Evolutionary conservation across 1,140 invertebrate species (phyloP).

Genomic region (Camponotus floridanus): DNA sequence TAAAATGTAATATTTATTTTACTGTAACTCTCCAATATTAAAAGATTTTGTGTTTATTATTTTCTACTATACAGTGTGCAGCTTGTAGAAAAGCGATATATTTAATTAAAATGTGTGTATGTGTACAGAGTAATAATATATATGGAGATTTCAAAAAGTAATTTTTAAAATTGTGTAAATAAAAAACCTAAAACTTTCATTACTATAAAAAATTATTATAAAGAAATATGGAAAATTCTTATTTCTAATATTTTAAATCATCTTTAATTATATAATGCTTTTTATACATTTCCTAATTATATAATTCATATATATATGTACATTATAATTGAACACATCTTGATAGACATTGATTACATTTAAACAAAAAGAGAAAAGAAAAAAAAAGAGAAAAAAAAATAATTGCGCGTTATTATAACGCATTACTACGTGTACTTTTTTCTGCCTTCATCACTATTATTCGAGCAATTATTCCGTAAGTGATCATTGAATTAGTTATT

Average conservation of each 20-base stretch:
- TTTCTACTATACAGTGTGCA: not conserved
- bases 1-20: not conserved
- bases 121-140: not conserved
- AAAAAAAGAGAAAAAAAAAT: too few relatives aligned
- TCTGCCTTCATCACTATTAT: not conserved
- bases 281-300: too few relatives aligned
- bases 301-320: too few relatives aligned
- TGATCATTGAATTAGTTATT: not conserved
- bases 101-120: not conserved
- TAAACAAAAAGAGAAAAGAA: too few relatives aligned
- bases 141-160: not conserved
- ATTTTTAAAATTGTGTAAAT: not conserved
- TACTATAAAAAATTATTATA: too few relatives aligned
- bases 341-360: too few relatives aligned
- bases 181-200: too few relatives aligned
- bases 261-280: too few relatives aligned
- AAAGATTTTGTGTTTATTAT: not conserved
- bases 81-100: not conserved
- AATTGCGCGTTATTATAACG: too few relatives aligned
- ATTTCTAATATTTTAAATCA: too few relatives aligned
- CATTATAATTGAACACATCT: too few relatives aligned
- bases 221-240: too few relatives aligned
- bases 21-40: not conserved
- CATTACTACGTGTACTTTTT: not conserved
- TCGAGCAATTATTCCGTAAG: not conserved